Base-by-base conservation (phyloP, 2,888 invertebrate genomes). In the Eurytoma californica region DNA sequence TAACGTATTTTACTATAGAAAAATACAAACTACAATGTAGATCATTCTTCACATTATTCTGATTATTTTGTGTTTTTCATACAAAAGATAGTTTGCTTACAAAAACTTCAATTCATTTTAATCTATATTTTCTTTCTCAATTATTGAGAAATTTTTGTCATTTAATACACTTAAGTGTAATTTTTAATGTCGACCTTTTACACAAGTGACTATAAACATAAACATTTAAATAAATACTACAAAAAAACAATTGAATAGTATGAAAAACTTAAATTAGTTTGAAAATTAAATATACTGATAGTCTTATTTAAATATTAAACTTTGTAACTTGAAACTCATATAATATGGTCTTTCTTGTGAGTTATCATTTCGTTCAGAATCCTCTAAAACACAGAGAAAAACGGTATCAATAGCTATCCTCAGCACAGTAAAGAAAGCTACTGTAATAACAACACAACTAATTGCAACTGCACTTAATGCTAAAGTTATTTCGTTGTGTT, bases 311-410 rank as follows among this genome's bases (percentile, higher is more conserved):
- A 60, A 5, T 24, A 60, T 28, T 13, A 60, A 28, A 3, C 12
- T 20, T 51, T 72, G 28, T 30, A 63, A 16, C 85, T 95, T 94
- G 88, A 95, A 96, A 30, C 97, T 97, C 98, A 99, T 99, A 88
- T 94, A 98, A 89, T 96, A 99, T 0, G 98, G 98, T 88, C 95
- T 97, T 82, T 96, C 95, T 0, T 93, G 90, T 0, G 96, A 94
- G 9, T 98, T 98, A 90, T 99, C 98, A 88, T 99, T 97, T 83
- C 96, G 93, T 91, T 98, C 98, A 85, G 95, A 95, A 89, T 99
- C 99, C 92, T 98, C 98, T 92, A 99, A 92, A 92, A 98, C 98
- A 90, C 98, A 98, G 73, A 99, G 92, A 91, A 98, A 98, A 73
- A 98, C 91, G 0, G 98, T 98, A 87, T 98, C 98, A 1, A 99